Evolutionary conservation across 2,113 vertebrate genomes (phyloP).

Genomic region (Ranitomeya variabilis): DNA sequence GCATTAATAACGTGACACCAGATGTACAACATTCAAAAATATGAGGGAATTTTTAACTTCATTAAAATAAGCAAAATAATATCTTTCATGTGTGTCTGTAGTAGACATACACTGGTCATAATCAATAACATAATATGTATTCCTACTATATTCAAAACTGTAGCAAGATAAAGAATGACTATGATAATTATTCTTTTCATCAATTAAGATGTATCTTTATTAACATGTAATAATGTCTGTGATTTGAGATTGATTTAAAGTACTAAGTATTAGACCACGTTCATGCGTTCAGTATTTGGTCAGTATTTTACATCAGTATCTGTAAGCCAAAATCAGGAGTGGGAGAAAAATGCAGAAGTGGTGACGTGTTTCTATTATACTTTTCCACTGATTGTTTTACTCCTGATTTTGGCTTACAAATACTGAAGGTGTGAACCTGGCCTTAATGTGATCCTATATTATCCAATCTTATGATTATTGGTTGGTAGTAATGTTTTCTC

Average conservation of each 20-base stretch:
- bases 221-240: not conserved
- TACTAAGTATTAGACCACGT: no score
- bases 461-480: no score
- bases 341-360: no score
- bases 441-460: no score
- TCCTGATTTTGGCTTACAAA: no score
- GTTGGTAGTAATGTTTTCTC: no score
- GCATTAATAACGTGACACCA: conserved; percentile 70
- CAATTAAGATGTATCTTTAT: not conserved
- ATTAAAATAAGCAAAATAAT: conserved; percentile 58
- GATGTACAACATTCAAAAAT: conserved; percentile 65
- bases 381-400: no score
- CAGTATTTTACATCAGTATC: no score
- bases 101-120: conserved; percentile 62
- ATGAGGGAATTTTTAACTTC: conserved; percentile 61
- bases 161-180: not conserved
- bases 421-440: no score
- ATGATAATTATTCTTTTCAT: not conserved
- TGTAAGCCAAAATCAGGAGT: no score
- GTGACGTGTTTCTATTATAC: no score
- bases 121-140: conserved; percentile 7
- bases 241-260: not conserved
- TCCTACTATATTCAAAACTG: not conserved
- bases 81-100: conserved; percentile 63
- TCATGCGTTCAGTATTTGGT: no score